A percentile compares a stretch with the other conserved stretches of the same genome.
Conservation (phyloP, 1,140 invertebrate species). For the Pygmarrhopalites habei region DNA sequence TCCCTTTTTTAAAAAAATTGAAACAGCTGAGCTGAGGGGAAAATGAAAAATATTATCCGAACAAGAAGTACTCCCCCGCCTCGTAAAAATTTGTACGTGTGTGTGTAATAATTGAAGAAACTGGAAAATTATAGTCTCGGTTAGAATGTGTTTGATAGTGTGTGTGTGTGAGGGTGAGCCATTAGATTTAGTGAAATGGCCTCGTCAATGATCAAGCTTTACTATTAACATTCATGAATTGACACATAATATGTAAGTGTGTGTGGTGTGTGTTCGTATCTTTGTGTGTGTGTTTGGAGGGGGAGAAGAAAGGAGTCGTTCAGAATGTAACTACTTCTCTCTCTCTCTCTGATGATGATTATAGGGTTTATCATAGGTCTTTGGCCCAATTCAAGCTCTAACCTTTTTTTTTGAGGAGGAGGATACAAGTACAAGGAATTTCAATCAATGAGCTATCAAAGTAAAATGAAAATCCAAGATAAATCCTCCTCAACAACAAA, state of each 20-base stretch:
- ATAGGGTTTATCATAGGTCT: conserved; percentile 27
- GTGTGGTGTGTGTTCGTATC: too few relatives aligned
- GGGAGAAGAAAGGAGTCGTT: not conserved
- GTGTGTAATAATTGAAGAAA: too few relatives aligned
- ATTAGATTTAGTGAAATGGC: conserved; percentile 9
- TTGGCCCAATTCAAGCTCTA: conserved; percentile 20
- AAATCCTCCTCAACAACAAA: too few relatives aligned
- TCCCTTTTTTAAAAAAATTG: too few relatives aligned
- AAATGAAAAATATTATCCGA: too few relatives aligned
- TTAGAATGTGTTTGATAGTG: not conserved
- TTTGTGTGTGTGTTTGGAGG: not conserved
- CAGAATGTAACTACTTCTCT: not conserved
- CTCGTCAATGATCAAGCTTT: conserved; percentile 11
- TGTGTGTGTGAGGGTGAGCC: conserved; percentile 1
- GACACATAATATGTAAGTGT: conserved; percentile 1
- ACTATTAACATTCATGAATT: conserved; percentile 1
- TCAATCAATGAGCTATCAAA: conserved; percentile 9
- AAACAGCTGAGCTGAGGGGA: too few relatives aligned
- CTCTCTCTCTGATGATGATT: conserved; percentile 15
- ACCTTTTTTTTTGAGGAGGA: not conserved
- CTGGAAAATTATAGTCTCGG: too few relatives aligned
- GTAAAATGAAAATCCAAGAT: not conserved
- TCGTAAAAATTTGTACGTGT: too few relatives aligned
- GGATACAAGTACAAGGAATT: conserved; percentile 4
- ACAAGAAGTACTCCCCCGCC: too few relatives aligned